phyloP scores from a whole-genome alignment of 2,113 vertebrate genomes.

The Rhegmatorhina hoffmannsi region DNA sequence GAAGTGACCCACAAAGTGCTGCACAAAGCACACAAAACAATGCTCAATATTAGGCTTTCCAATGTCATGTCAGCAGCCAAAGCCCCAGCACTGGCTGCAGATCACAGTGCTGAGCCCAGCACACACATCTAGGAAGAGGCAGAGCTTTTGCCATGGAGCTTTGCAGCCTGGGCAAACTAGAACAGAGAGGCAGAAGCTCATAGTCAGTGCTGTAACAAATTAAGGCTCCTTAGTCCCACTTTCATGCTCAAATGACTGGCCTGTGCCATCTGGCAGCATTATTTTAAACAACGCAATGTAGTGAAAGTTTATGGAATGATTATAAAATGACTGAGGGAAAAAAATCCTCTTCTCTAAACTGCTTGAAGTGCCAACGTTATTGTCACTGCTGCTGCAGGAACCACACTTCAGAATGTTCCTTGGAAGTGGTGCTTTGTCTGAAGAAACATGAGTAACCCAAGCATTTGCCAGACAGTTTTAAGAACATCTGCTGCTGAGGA shows the following conservation, averaged over 20 bases:
- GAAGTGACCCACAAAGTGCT: neutral
- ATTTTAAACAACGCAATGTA: neutral
- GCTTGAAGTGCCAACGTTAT: neutral
- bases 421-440: neutral
- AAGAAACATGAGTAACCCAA: neutral
- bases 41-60: neutral
- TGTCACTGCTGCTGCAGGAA: neutral
- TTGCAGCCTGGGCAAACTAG: neutral
- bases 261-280: neutral
- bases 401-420: neutral
- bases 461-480: neutral
- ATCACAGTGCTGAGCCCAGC: neutral
- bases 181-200: neutral
- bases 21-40: neutral
- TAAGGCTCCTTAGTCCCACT: neutral
- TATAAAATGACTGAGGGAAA: neutral
- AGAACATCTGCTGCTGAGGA: neutral
- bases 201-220: neutral
- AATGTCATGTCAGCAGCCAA: fast-evolving
- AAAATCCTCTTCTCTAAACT: neutral
- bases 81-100: neutral
- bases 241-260: neutral
- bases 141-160: neutral
- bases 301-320: neutral
- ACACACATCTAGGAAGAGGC: neutral